phyloP scores from a whole-genome alignment of 30 jellyfish, hydroid and myxozoan species.

The Aurelia aurita region DNA sequence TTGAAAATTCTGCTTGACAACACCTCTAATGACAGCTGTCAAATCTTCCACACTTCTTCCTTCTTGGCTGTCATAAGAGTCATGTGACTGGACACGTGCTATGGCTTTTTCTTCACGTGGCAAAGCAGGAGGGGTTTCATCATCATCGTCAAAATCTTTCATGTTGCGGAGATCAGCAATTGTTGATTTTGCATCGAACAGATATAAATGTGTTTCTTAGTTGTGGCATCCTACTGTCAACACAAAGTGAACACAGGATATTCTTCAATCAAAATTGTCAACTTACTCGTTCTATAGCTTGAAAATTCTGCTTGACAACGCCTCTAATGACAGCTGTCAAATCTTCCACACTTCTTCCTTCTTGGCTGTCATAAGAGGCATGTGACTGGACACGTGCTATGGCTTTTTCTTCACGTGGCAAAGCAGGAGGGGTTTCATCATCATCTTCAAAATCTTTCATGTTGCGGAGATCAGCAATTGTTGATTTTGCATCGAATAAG shows the following conservation, averaged over 20 bases:
- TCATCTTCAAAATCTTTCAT: slow-evolving; percentile 35
- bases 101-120: slow-evolving; percentile 38
- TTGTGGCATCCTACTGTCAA: too few species aligned
- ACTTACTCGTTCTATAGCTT: slow-evolving; percentile 69
- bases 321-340: slow-evolving; percentile 40
- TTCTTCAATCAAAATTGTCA: neutral
- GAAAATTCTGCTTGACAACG: slow-evolving; percentile 58
- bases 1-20: slow-evolving; percentile 61
- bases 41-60: slow-evolving; percentile 80
- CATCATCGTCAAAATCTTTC: slow-evolving; percentile 33
- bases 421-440: slow-evolving; percentile 30
- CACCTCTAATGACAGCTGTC: slow-evolving; percentile 37
- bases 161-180: slow-evolving; percentile 64
- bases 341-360: slow-evolving; percentile 79
- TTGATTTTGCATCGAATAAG: slow-evolving; percentile 79
- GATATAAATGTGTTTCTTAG: too few species aligned
- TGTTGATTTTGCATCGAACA: slow-evolving; percentile 79
- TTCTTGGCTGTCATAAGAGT: slow-evolving; percentile 72
- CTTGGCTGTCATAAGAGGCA: slow-evolving; percentile 72
- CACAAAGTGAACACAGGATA: neutral
- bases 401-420: slow-evolving; percentile 42
- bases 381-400: slow-evolving; percentile 38
- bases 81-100: slow-evolving; percentile 43
- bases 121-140: slow-evolving; percentile 32
- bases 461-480: slow-evolving; percentile 66